Base-by-base conservation (phyloP, 2,797 vertebrate genomes). In the Trachops cirrhosus region DNA sequence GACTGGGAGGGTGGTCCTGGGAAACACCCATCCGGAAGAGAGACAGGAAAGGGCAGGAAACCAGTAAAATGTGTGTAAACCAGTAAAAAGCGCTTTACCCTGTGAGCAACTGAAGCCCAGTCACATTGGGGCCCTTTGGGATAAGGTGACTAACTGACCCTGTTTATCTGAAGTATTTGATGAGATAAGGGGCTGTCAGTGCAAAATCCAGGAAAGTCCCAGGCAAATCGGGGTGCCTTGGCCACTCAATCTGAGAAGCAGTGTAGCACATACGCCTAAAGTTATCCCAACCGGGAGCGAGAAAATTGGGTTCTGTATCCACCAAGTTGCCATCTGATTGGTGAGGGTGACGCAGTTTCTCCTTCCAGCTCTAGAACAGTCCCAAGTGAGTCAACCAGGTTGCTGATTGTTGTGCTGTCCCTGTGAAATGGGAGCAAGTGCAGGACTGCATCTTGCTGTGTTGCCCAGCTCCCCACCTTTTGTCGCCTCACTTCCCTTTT, bases 401-500 rank as follows among this genome's bases (percentile, higher is more conserved):
- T 59, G 9, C 21, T 3, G 6, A n/a, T 21, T 41, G 12, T 41
- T 18, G 3, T 5, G 10, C 24, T 24, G 29, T 34, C 34, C 62
- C 79, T 70, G 18, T 24, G 48, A 57, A 44, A 24, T 10, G 15
- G 26, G 32, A 22, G 16, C 26, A 18, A 67, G 24, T 3, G 0
- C 9, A 24, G 39, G 34, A 19, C 32, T 19, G 6, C 26, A 29
- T 68, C 48, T 46, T 6, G 0, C 0, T 7, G 22, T 2, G 11
- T 74, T 21, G 3, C 6, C 9, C 0, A 2, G 1, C 59, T 50
- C 67, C 12, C 3, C 9, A 2, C 0, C 0, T 62, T 67, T 46
- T 5, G 32, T 29, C 4, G 16, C 44, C 22, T 82, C 22, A 2
- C 9, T 46, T 91, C 12, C 37, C 10, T 18, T 74, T 86, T 41